Percentiles rank a stretch among this genome's conserved stretches.
phyloP scores from a whole-genome alignment of 2,797 vertebrate species.

The Alosa sapidissima region DNA sequence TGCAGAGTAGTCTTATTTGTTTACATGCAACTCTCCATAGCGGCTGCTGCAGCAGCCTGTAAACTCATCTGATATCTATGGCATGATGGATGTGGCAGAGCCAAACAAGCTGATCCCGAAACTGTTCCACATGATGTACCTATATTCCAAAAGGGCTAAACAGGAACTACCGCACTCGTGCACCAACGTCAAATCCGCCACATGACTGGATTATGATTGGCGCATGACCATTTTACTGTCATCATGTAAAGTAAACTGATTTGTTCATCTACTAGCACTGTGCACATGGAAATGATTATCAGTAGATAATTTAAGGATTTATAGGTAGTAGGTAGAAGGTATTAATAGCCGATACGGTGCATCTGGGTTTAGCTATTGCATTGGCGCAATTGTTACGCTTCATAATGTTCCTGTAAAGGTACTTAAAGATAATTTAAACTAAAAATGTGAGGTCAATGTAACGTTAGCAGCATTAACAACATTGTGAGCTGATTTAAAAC shows the following conservation, averaged over 20 bases:
- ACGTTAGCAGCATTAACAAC: background rate
- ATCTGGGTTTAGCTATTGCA: no score
- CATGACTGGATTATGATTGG: background rate
- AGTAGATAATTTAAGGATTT: no score
- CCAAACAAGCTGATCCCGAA: background rate
- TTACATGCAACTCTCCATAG: background rate
- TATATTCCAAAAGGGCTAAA: background rate
- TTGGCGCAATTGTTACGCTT: no score
- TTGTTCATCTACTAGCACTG: no score
- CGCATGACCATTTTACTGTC: background rate
- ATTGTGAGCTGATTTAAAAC: background rate
- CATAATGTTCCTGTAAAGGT: no score
- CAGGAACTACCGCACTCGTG: conserved; percentile 28
- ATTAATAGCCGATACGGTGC: no score
- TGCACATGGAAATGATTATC: no score
- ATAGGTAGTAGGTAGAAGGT: no score
- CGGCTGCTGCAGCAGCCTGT: background rate
- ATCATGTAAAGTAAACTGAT: background rate
- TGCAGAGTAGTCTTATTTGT: conserved; percentile 9
- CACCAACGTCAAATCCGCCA: conserved; percentile 11
- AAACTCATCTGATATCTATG: background rate
- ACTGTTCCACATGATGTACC: background rate
- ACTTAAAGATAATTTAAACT: no score
- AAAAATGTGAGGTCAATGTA: background rate
- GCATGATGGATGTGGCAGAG: background rate